Conservation (phyloP, 2,113 vertebrate species). For the Menura novaehollandiae region DNA sequence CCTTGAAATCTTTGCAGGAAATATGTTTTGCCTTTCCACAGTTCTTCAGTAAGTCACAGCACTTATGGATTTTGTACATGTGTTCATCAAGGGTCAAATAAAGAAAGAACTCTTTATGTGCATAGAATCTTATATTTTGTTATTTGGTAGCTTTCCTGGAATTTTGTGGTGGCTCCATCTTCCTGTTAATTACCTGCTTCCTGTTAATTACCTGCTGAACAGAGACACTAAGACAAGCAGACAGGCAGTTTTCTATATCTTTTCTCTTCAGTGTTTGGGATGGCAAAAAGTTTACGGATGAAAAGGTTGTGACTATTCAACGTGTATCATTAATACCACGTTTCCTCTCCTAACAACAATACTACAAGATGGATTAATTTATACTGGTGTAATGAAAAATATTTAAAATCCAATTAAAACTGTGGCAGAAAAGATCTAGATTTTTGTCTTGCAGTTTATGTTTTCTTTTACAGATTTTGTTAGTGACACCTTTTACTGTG, state of each 20-base stretch:
- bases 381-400: neutral
- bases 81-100: neutral
- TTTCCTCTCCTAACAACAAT: neutral
- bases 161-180: neutral
- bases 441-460: neutral
- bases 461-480: neutral
- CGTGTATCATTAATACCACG: neutral
- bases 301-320: neutral
- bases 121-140: neutral
- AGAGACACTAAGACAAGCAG: neutral
- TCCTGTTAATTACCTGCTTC: neutral
- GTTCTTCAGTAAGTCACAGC: neutral
- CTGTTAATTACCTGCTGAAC: neutral
- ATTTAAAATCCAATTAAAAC: neutral
- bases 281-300: neutral
- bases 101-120: neutral
- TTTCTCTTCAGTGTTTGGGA: neutral
- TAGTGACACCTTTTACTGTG: neutral
- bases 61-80: neutral
- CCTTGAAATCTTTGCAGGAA: neutral
- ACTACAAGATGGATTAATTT: neutral
- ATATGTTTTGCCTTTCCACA: neutral
- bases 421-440: neutral
- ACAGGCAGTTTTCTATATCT: neutral
- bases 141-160: neutral